Evolutionary conservation across 2,113 vertebrate species (phyloP), one percentile per base, ranked within the genome.

Genomic region (Nothobranchius furzeri): DNA sequence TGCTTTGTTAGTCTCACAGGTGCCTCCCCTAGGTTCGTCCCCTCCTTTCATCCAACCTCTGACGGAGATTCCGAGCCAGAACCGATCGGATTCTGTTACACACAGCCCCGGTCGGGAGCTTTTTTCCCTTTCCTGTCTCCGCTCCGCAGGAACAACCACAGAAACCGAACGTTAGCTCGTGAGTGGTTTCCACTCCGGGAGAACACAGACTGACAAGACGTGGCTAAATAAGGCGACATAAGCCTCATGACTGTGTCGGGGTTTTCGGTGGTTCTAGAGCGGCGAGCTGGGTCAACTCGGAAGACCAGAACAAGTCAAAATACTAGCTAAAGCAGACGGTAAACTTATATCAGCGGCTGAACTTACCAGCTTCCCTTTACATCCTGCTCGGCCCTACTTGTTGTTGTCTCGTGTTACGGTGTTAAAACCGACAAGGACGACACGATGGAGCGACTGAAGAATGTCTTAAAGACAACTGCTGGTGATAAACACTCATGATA

Each of bases 401-500:
- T 63, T 81, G 68, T 60, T 72, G 78, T 60, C 68, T 74, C 78
- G 50, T 84, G 24, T 56, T 67, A 62, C 71, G 68, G 66, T 6
- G 79, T 68, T 83, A 88, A 9, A 68, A 65, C 46, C 72, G 66
- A 85, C 85, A 59, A 30, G 30, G 30, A 81, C 70, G 46, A 72
- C 70, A 43, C 86, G 66, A 70, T 6, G 49, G 73, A 75, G 43
- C 70, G 60, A n/a, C 53, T 8, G 76, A 60, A 81, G 63, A 81
- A 61, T 12, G 69, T 76, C 77, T 72, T 72, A 73, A 46, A 24
- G 63, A 46, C 62, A 75, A 70, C 62, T 66, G 83, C 81, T 87
- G 84, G 82, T 79, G 87, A 87, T 81, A 90, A 88, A 88, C 78
- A 87, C 89, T 88, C 86, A 90, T 87, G 77, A 88, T 88, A 85